These are phyloP conservation scores for Lagopus leucura DNA, from an alignment of 2,113 vertebrate species.

Conservation along the genomic window DNA sequence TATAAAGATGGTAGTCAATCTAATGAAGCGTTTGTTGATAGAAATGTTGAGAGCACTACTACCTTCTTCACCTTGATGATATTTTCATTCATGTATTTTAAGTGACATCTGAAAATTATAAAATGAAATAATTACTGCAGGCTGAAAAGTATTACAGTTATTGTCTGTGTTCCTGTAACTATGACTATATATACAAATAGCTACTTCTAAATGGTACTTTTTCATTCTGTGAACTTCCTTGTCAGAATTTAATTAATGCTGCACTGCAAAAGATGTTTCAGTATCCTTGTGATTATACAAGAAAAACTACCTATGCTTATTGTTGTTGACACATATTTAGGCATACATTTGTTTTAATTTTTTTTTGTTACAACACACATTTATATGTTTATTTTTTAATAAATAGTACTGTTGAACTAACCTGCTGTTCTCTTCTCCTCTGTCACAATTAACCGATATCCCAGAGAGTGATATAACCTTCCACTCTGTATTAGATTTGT, in stretches of 20 bases:
- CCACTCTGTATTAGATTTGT: neutral
- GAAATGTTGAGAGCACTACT: neutral
- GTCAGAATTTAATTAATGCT: neutral
- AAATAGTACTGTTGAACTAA: neutral
- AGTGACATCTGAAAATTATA: neutral
- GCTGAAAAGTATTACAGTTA: neutral
- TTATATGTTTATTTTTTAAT: neutral
- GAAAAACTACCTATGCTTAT: neutral
- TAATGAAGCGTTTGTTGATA: neutral
- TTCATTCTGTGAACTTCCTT: neutral
- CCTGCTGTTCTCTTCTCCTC: neutral
- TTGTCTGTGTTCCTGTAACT: neutral
- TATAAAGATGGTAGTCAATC: neutral
- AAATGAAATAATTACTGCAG: neutral
- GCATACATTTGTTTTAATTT: neutral
- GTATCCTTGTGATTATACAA: neutral
- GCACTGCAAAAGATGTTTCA: neutral
- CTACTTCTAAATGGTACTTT: neutral
- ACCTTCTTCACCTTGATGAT: neutral
- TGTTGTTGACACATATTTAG: neutral
- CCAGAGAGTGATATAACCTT: neutral
- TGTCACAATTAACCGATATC: neutral
- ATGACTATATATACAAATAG: neutral
- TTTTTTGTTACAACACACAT: neutral
- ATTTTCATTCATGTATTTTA: neutral